These are phyloP conservation scores for Habrosyne pyritoides DNA, from an alignment of 2,888 invertebrate genomes.

Conservation along the genomic window DNA sequence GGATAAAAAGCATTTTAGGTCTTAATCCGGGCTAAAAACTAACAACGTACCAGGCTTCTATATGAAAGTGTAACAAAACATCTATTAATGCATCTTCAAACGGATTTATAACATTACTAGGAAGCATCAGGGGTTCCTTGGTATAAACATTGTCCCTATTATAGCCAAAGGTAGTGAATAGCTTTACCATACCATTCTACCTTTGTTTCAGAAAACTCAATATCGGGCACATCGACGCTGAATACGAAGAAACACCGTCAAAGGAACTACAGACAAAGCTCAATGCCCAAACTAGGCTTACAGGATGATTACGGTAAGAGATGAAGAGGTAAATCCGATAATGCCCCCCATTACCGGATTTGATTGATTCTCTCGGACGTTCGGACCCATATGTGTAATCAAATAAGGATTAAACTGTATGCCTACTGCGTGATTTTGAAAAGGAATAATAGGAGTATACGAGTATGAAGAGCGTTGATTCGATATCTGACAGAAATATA, in stretches of 20 bases:
- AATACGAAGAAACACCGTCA: conserved; percentile 75
- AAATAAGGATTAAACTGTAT: conserved; percentile 3
- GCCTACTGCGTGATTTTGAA: no score
- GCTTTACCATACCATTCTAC: neutral
- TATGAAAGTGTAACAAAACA: no score
- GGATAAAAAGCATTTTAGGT: no score
- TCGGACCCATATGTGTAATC: conserved; percentile 4
- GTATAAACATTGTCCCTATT: no score
- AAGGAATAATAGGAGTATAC: no score
- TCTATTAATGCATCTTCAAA: no score
- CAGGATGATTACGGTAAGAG: conserved; percentile 76
- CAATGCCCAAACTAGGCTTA: conserved; percentile 78
- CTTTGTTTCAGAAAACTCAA: conserved; percentile 73
- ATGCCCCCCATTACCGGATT: conserved; percentile 17
- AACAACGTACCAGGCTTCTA: no score
- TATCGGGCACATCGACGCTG: conserved; percentile 77
- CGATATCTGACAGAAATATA: no score
- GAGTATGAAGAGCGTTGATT: no score
- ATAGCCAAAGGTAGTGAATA: neutral
- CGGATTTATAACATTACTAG: no score
- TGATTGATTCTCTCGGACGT: conserved; percentile 9
- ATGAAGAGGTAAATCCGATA: conserved; percentile 23
- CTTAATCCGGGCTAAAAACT: no score
- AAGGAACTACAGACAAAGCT: conserved; percentile 78
- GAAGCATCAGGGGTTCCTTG: no score